Evolutionary conservation across 2,888 invertebrate species (phyloP).

Genomic region (Synergus gifuensis): DNA sequence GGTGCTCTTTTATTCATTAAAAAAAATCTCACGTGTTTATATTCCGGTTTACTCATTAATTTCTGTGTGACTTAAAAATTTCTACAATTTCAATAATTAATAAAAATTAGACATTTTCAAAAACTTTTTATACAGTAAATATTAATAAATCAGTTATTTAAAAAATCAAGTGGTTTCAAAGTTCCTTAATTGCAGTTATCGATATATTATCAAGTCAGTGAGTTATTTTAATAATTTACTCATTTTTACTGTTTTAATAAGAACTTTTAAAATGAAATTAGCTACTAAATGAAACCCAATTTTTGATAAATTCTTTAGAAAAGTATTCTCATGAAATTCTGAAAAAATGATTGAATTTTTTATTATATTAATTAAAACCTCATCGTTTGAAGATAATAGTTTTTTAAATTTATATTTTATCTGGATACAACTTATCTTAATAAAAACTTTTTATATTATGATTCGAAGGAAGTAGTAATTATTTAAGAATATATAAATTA

Average conservation of each 20-base stretch:
- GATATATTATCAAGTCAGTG: not conserved
- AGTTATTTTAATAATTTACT: not conserved
- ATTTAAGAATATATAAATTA: not conserved
- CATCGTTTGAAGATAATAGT: no score
- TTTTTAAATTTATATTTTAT: not conserved
- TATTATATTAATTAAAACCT: no score
- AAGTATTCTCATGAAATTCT: no score
- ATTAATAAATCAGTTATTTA: not conserved
- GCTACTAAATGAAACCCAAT: not conserved
- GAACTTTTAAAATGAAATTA: not conserved
- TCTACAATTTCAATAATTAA: not conserved
- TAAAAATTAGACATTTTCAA: not conserved
- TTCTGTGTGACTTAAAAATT: not conserved
- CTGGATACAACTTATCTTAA: not conserved
- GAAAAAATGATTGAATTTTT: no score
- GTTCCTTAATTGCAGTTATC: not conserved
- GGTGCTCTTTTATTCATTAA: conserved; percentile 18
- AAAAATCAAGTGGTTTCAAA: not conserved
- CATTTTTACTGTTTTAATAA: not conserved
- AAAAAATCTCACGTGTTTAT: conserved; percentile 17
- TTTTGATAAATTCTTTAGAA: not conserved
- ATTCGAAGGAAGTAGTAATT: not conserved
- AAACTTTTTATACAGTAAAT: not conserved
- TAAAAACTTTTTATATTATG: not conserved
- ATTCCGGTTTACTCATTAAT: not conserved